Percentiles rank a stretch among this genome's conserved stretches.
These are phyloP conservation scores for Taenaris catops DNA, from an alignment of 2,888 invertebrate genomes.

Conservation along the genomic window DNA sequence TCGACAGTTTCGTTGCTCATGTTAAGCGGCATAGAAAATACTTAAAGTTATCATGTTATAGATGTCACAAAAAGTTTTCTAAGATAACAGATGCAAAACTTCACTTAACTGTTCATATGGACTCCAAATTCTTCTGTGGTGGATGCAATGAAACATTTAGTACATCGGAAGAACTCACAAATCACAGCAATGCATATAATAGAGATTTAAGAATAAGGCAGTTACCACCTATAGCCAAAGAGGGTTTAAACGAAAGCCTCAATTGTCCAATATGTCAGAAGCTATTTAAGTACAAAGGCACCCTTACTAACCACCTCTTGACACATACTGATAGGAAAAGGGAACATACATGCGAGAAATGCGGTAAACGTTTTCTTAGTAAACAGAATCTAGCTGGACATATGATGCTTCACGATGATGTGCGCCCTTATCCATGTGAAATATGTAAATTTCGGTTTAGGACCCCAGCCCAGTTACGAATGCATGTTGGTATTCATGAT, in stretches of 20 bases:
- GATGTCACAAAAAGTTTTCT: slow-evolving; percentile 40
- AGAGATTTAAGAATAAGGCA: slow-evolving; percentile 33
- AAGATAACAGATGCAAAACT: slow-evolving; percentile 28
- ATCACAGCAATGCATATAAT: slow-evolving; percentile 38
- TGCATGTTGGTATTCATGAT: slow-evolving; percentile 64
- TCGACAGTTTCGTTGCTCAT: slow-evolving; percentile 61
- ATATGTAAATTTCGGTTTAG: slow-evolving; percentile 52
- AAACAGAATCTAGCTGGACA: slow-evolving; percentile 43
- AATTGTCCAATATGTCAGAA: slow-evolving; percentile 51
- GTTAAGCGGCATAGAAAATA: slow-evolving; percentile 80
- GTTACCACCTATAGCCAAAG: slow-evolving; percentile 24
- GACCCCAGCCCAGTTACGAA: slow-evolving; percentile 36
- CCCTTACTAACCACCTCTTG: slow-evolving; percentile 71
- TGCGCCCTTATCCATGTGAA: slow-evolving; percentile 48
- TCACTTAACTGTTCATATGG: slow-evolving; percentile 36
- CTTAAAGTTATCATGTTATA: slow-evolving; percentile 66
- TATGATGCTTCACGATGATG: slow-evolving; percentile 44
- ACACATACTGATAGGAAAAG: slow-evolving; percentile 70
- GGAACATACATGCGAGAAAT: slow-evolving; percentile 53
- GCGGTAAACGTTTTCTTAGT: slow-evolving; percentile 48
- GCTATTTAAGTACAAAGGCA: slow-evolving; percentile 38
- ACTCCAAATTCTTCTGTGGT: slow-evolving; percentile 35
- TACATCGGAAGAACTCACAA: slow-evolving; percentile 33
- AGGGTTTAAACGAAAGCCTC: slow-evolving; percentile 30
- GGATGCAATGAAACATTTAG: slow-evolving; percentile 48